Conservation (phyloP, 2,113 vertebrate genomes). For the Pionites leucogaster region DNA sequence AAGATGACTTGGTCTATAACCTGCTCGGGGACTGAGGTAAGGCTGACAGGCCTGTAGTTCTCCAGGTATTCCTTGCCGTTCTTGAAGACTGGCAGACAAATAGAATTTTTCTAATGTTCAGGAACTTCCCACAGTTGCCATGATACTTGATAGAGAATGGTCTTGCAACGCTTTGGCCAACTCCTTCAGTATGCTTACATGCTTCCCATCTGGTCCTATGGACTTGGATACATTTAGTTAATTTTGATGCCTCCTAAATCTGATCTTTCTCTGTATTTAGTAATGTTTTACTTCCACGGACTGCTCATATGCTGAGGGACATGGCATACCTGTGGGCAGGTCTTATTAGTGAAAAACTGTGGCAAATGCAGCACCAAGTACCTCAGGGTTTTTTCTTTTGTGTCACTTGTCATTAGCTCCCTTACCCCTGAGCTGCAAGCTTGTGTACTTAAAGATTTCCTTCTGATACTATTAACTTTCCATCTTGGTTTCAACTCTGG, state of each 20-base stretch:
- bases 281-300: background rate
- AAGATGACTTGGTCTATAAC: background rate
- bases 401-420: background rate
- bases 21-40: background rate
- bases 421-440: background rate
- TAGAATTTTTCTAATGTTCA: background rate
- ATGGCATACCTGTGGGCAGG: background rate
- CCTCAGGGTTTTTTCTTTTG: background rate
- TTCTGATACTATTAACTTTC: background rate
- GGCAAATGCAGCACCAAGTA: background rate
- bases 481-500: background rate
- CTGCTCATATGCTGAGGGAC: background rate
- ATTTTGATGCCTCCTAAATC: background rate
- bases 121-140: background rate
- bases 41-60: background rate
- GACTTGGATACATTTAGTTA: background rate
- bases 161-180: background rate
- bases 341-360: background rate
- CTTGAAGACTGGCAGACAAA: background rate
- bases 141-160: background rate
- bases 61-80: background rate
- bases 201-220: background rate
- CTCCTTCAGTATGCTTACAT: background rate
- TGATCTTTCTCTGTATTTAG: background rate
- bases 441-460: background rate